A percentile compares a stretch with the other conserved stretches of the same genome.
Evolutionary conservation across 1,140 invertebrate species (phyloP).

Genomic region (Cardiocondyla obscurior): DNA sequence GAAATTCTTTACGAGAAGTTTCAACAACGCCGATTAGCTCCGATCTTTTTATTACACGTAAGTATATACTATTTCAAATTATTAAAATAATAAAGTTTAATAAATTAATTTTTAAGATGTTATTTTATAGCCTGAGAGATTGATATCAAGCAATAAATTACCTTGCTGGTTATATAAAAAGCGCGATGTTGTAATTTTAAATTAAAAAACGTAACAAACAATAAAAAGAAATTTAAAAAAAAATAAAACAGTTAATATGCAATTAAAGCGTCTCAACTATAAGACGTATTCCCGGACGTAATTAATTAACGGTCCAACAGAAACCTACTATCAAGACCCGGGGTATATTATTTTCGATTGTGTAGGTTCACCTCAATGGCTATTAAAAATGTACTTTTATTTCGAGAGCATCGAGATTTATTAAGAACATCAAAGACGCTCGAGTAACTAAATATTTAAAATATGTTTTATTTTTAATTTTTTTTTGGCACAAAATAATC

Average conservation of each 20-base stretch:
- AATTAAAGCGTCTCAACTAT: background rate
- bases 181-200: background rate
- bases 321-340: background rate
- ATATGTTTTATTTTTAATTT: background rate
- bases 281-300: background rate
- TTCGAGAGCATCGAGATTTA: background rate
- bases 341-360: background rate
- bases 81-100: background rate
- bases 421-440: constrained; percentile 10
- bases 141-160: background rate
- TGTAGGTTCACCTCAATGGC: background rate
- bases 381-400: background rate
- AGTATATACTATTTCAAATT: background rate
- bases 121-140: background rate
- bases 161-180: background rate
- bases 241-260: background rate
- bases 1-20: background rate
- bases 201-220: background rate
- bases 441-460: background rate
- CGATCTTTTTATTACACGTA: background rate
- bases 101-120: background rate
- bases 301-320: background rate
- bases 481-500: background rate
- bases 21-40: background rate
- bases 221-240: background rate